These are phyloP conservation scores for Rhyacophila brunnea DNA, from an alignment of 1,140 invertebrate species.

Conservation along the genomic window DNA sequence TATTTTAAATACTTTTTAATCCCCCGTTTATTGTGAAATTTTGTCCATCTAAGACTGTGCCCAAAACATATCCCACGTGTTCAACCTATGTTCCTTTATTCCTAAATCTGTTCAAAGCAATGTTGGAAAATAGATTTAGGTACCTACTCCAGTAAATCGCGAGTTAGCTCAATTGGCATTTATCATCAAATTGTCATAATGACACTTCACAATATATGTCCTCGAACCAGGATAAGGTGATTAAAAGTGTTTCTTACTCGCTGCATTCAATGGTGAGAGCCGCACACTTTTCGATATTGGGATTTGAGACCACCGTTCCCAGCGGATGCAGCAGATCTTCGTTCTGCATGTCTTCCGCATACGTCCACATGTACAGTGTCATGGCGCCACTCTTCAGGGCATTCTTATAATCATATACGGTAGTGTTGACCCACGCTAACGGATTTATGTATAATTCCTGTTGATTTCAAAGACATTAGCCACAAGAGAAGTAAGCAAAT, in stretches of 20 bases:
- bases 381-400: constrained; percentile 80
- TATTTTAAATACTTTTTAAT: too few species aligned
- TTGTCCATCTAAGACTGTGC: too few species aligned
- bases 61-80: too few species aligned
- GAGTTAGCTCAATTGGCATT: too few species aligned
- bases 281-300: constrained; percentile 75
- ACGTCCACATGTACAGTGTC: constrained; percentile 89
- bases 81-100: too few species aligned
- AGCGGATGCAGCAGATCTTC: constrained; percentile 84
- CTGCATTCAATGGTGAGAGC: constrained; percentile 81
- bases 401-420: constrained; percentile 91
- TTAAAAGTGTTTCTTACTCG: constrained; percentile 53
- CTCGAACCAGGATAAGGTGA: too few species aligned
- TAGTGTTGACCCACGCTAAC: constrained; percentile 91
- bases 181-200: too few species aligned
- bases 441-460: constrained; percentile 76
- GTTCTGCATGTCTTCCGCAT: constrained; percentile 83
- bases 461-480: too few species aligned
- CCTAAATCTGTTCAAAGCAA: too few species aligned
- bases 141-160: neutral
- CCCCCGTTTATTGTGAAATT: too few species aligned
- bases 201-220: too few species aligned
- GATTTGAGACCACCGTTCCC: constrained; percentile 84
- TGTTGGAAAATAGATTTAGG: constrained; percentile 10
- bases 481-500: too few species aligned